Evolutionary conservation across 2,888 invertebrate species (phyloP), one percentile per base, ranked within the genome.

Genomic region (Acrobasis consociella): DNA sequence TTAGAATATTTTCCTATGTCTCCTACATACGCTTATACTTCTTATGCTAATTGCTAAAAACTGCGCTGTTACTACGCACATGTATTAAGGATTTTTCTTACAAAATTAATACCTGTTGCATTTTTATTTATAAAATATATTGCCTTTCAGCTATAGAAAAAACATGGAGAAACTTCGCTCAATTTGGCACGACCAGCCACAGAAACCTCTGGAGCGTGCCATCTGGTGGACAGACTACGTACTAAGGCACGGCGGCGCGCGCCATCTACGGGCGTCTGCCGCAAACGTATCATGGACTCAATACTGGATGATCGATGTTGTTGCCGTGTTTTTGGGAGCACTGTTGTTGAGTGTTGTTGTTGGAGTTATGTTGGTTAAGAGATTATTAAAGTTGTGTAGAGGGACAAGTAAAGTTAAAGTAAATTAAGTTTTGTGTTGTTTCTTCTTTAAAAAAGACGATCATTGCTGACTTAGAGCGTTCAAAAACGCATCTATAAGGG

Each of bases 141-240:
- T 9, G 1, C 5, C 5, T 59, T 59, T 49, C 58, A 59, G 58
- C 49, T 59, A 37, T 10, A 49, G 22, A 38, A 49, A 59, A 5
- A 59, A 59, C 16, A 59, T 59, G 49, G 2, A 37, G 16, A 59
- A 15, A 0, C n/a, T 59, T 10, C 58, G 58, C 5, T 22, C 49
- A 9, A 16, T 59, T n/a, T 49, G 49, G 58, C n/a, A 55, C 37
- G 51, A 62, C 17, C 46, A 55, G 17, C 49, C 62, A 11, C 39
- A 49, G 10, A 37, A 31, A 49, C 49, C 58, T 49, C 9, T 59
- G 10, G 72, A 78, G 22, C 69, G 72, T 49, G 77, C 77, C 15
- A 65, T 77, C 9, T 78, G 77, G 72, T 78, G 77, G 75, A 76
- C 73, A 7, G 78, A 81, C 65, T 80, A 76, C 64, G 72, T 77